Evolutionary conservation across 92 coral and sea anemone species (phyloP).

Genomic region (Zoanthus solanderi): DNA sequence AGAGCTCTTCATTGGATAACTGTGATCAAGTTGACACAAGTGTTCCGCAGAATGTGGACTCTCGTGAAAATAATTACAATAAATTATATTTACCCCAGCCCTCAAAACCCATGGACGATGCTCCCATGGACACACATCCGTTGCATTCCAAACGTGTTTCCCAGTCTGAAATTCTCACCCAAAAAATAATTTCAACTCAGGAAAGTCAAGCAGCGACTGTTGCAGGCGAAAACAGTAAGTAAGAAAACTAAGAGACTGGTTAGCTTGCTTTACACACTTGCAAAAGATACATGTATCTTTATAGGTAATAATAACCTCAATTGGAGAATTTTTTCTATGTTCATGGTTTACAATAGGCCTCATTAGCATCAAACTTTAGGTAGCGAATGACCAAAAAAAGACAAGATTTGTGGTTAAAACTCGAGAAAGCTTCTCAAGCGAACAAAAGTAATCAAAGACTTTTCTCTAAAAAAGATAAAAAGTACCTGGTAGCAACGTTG

Average conservation of each 20-base stretch:
- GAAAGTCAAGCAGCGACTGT: not conserved
- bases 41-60: not conserved
- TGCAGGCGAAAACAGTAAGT: not conserved
- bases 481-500: too few relatives aligned
- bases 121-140: constrained; percentile 72
- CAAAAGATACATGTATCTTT: not conserved
- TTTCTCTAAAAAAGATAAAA: too few relatives aligned
- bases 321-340: too few relatives aligned
- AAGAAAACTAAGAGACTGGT: not conserved
- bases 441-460: too few relatives aligned
- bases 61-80: not conserved
- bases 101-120: constrained; percentile 62
- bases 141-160: constrained; percentile 46
- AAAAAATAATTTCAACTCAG: constrained; percentile 2
- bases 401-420: too few relatives aligned
- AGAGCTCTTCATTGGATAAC: not conserved
- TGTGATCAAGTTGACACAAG: not conserved
- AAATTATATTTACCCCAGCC: constrained; percentile 39
- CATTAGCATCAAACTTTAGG: too few relatives aligned
- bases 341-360: too few relatives aligned
- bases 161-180: not conserved
- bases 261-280: too few relatives aligned
- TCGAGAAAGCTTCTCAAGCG: too few relatives aligned
- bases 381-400: too few relatives aligned
- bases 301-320: too few relatives aligned